Evolutionary conservation across 2,888 invertebrate genomes (phyloP), one percentile per base, ranked within the genome.

Genomic region (Ophion costatus): DNA sequence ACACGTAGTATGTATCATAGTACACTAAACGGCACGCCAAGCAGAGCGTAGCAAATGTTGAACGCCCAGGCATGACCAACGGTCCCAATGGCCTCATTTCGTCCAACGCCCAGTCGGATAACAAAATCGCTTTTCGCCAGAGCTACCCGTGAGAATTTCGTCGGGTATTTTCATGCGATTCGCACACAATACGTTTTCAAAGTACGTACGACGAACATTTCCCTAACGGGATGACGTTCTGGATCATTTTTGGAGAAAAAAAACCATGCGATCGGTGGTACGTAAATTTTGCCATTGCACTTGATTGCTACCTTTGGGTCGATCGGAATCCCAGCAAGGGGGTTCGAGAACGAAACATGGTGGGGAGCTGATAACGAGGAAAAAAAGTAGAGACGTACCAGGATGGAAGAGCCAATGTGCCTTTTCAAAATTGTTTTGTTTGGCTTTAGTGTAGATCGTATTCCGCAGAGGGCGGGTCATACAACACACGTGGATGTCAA

Each of bases 81-180:
- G 38, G 63, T 81, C 81, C 81, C 81, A 64, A 70, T 45, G 81
- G 81, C 56, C 75, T 81, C 75, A 69, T 81, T 75, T 75, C 42
- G 17, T 11, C 69, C 38, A 75, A 81, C 75, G 74, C 74, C 51
- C 80, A 63, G 22, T n/a, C 45, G 75, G 75, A 75, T 81, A 69
- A 81, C 75, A 81, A 81, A 75, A 81, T 81, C 81, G 61, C 75
- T 38, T 75, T 81, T 75, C 81, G 75, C 81, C 75, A 81, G 69
- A n/a, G 51, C 63, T 51, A 69, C 75, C 69, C 81, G 75, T 22
- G 81, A 81, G 81, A 75, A 69, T 81, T 81, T 81, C 69, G 38
- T 56, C 81, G 67, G 63, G 75, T 75, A 81, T 81, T 45, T 81
- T 74, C 70, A 81, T 75, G 69, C 33, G 66, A 73, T 66, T 42